Evolutionary conservation across 2,888 invertebrate species (phyloP).

Genomic region (Pycnomerus fuliginosus): DNA sequence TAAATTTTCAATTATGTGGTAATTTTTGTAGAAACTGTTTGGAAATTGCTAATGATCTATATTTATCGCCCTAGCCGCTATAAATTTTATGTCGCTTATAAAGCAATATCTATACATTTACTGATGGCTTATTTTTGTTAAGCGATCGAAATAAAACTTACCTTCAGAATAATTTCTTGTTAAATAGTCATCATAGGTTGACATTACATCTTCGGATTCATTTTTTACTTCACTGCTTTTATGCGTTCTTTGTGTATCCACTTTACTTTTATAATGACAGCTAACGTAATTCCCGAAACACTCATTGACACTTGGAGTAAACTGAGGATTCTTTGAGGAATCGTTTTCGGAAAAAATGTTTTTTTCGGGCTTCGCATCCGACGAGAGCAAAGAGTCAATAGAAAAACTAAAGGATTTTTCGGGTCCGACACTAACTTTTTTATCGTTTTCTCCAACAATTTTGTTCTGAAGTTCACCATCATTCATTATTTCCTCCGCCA

Average conservation of each 20-base stretch:
- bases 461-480: too few relatives aligned
- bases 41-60: neutral
- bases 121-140: too few relatives aligned
- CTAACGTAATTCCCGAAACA: too few relatives aligned
- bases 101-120: too few relatives aligned
- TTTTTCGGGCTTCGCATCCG: neutral
- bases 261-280: too few relatives aligned
- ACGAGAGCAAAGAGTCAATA: slow-evolving; percentile 41
- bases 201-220: slow-evolving; percentile 21
- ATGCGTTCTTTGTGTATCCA: neutral
- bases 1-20: slow-evolving; percentile 31
- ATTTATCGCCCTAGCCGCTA: slow-evolving; percentile 11
- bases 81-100: neutral
- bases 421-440: slow-evolving; percentile 8
- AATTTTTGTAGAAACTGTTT: slow-evolving; percentile 16
- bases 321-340: neutral
- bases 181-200: slow-evolving; percentile 29
- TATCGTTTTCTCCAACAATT: too few relatives aligned
- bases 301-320: neutral
- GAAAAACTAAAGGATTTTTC: slow-evolving; percentile 40
- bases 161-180: slow-evolving; percentile 32
- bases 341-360: neutral
- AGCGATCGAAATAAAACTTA: too few relatives aligned
- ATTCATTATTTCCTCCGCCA: neutral
- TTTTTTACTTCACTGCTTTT: slow-evolving; percentile 3